Evolutionary conservation across 2,797 vertebrate genomes (phyloP).

Genomic region (Momotus momota): DNA sequence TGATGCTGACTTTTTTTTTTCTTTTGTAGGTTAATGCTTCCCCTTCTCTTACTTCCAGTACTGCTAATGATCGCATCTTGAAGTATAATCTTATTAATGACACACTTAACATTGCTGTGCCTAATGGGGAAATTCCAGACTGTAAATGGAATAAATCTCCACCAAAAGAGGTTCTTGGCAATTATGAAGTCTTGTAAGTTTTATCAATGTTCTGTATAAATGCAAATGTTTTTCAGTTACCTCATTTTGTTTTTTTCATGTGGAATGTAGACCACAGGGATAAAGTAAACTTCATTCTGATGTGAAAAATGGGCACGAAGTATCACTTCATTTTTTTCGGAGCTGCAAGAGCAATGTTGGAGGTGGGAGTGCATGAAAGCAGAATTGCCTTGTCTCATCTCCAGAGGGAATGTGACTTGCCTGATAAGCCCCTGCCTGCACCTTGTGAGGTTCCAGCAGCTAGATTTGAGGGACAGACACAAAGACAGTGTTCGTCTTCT

Average conservation of each 20-base stretch:
- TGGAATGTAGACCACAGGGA: not conserved
- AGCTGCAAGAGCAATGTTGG: not conserved
- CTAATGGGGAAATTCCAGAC: constrained; percentile 94
- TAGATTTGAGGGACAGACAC: not conserved
- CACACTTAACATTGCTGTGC: constrained; percentile 95
- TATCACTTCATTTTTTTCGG: not conserved
- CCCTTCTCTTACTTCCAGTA: constrained; percentile 97
- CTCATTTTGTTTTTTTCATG: not conserved
- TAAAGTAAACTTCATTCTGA: not conserved
- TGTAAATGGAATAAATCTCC: constrained; percentile 95
- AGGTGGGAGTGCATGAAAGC: not conserved
- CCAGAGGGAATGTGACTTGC: not conserved
- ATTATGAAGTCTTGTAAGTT: constrained; percentile 97
- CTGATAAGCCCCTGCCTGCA: not conserved
- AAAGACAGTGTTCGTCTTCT: not conserved
- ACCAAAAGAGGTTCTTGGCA: constrained; percentile 91
- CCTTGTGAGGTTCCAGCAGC: not conserved
- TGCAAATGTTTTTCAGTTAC: not conserved
- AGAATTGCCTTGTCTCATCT: not conserved
- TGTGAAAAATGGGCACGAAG: not conserved
- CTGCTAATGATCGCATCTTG: constrained; percentile 96
- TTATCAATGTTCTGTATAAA: not conserved
- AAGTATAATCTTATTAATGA: constrained; percentile 99
- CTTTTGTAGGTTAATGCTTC: constrained; percentile 93
- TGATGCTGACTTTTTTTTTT: not conserved